A percentile compares a stretch with the other conserved stretches of the same genome.
These are phyloP conservation scores for Eupsilia transversa DNA, from an alignment of 2,888 invertebrate species.

Conservation along the genomic window DNA sequence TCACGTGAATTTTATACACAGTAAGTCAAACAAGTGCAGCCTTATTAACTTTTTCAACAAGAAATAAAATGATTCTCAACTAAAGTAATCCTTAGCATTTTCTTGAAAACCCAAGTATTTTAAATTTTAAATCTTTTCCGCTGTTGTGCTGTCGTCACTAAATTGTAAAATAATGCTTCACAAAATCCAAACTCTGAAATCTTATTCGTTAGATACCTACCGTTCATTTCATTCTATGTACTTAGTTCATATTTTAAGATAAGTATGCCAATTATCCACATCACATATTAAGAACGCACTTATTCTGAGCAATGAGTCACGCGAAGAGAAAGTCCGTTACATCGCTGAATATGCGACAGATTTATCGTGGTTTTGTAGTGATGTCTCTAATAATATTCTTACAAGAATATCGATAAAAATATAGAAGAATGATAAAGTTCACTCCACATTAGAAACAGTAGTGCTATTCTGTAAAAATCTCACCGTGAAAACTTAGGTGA, in stretches of 20 bases:
- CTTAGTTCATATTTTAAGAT: conserved; percentile 84
- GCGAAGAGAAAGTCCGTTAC: conserved; percentile 89
- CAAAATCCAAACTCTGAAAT: conserved; percentile 17
- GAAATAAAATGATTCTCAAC: not conserved
- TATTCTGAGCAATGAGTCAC: conserved; percentile 89
- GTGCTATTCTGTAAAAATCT: too few relatives aligned
- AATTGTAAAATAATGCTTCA: not conserved
- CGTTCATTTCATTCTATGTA: conserved; percentile 36
- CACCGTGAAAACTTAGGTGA: too few relatives aligned
- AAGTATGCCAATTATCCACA: conserved; percentile 89
- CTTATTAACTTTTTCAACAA: not conserved
- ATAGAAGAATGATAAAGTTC: not conserved
- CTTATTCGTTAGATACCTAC: conserved; percentile 2
- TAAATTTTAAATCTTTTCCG: not conserved
- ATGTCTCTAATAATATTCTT: conserved; percentile 55
- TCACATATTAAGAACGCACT: conserved; percentile 88
- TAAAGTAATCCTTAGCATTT: not conserved
- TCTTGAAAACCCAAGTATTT: not conserved
- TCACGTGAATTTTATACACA: not conserved
- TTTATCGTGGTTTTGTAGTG: conserved; percentile 87
- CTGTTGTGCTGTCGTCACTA: not conserved
- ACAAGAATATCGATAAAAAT: conserved; percentile 63
- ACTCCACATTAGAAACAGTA: not conserved
- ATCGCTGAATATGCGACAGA: conserved; percentile 90
- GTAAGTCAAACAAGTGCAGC: not conserved